These are phyloP conservation scores for Lycocerus yunnanus DNA, from an alignment of 2,888 invertebrate species.

Conservation along the genomic window DNA sequence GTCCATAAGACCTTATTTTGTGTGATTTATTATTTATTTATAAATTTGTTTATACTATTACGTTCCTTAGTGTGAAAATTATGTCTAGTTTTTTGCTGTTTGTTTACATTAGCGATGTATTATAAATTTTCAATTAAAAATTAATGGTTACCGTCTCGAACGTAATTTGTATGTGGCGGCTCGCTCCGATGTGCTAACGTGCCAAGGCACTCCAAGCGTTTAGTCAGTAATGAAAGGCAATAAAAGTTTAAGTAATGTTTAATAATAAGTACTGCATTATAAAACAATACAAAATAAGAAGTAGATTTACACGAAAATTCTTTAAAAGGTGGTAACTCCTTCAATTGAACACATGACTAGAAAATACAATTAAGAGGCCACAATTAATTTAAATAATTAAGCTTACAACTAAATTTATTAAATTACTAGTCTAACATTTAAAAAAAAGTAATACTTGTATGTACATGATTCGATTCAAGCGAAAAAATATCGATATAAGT, in stretches of 20 bases:
- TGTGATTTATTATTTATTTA: no score
- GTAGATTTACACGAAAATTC: not conserved
- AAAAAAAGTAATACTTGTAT: conserved; percentile 2
- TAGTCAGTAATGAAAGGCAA: not conserved
- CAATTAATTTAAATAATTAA: not conserved
- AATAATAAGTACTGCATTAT: not conserved
- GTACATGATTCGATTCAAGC: not conserved
- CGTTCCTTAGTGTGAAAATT: no score
- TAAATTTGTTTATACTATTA: no score
- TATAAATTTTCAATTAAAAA: no score
- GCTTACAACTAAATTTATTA: not conserved
- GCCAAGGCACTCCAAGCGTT: no score
- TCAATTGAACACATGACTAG: not conserved
- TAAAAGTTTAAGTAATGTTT: not conserved
- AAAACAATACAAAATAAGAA: not conserved
- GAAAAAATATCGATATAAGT: not conserved
- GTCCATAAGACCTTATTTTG: no score
- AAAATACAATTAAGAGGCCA: not conserved
- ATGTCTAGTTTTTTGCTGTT: no score
- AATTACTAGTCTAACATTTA: not conserved
- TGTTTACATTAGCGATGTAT: no score
- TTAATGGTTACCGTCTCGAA: no score
- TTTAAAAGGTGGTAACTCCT: not conserved
- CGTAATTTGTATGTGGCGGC: no score
- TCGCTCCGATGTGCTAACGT: no score